Base-by-base conservation (phyloP, 2,888 invertebrate genomes). In the Sipha maydis region DNA sequence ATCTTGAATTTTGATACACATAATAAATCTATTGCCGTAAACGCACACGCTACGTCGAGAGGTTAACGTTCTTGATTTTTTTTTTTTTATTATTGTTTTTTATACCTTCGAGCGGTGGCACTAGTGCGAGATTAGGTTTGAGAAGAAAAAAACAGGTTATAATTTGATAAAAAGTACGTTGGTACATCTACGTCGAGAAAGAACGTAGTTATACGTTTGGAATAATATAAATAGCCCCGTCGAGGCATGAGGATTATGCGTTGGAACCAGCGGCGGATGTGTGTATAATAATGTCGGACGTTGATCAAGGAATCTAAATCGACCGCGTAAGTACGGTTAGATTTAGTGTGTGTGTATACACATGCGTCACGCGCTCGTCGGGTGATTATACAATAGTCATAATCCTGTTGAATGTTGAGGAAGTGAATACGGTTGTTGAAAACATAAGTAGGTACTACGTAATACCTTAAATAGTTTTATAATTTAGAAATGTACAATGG, bases 401-500 rank as follows among this genome's bases (percentile, higher is more conserved):
- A 61, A 61, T 61, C 61, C 21, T 25, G 25, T 21, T 25, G 61
- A 2, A 61, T 25, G 61, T 21, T 25, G 7, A 25, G 38, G 21
- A 76, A 21, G 19, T 34, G 31, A 31, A 34, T n/a, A 31, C 5
- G 25, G 31, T 8, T 31, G 3, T 19, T 71, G 14, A 71, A 71
- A 7, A 41, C 14, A 48, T 28, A 0, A 28, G 17, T 2, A 71
- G 1, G 28, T 71, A 28, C 48, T 61, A 61, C 61, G 25, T 34
- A 38, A 21, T 41, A 76, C 34, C 75, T 41, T 41, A 41, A 75
- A 77, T 77, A 77, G 54, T 77, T 77, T 19, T 78, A 34, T 56
- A 31, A 54, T 78, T 78, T 31, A 78, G 78, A 78, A 78, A 78
- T 56, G 19, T 78, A 78, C 78, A 78, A 78, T 56, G 31, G 34